Evolutionary conservation across 2,888 invertebrate genomes (phyloP).

Genomic region (Archaeoteleia sp.): DNA sequence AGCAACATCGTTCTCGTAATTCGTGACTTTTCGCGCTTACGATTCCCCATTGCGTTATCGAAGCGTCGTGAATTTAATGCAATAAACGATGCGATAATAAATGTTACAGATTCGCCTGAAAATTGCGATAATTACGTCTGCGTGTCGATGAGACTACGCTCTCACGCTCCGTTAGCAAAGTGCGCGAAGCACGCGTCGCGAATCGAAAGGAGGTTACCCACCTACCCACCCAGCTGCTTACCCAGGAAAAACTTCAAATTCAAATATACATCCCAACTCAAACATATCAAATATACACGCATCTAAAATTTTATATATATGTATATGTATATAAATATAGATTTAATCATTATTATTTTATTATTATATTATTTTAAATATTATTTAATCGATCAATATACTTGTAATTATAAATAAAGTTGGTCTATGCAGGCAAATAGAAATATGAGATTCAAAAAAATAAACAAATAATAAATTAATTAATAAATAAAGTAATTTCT

Average conservation of each 20-base stretch:
- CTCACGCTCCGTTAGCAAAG: slow-evolving; percentile 8
- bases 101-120: slow-evolving; percentile 4
- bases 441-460: too few relatives aligned
- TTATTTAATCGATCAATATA: too few relatives aligned
- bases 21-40: slow-evolving; percentile 30
- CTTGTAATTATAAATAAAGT: too few relatives aligned
- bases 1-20: too few relatives aligned
- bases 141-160: slow-evolving; percentile 1
- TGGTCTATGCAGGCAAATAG: too few relatives aligned
- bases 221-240: neutral
- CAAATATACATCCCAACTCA: neutral
- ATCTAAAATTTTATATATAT: too few relatives aligned
- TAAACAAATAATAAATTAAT: too few relatives aligned
- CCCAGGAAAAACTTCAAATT: neutral
- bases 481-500: too few relatives aligned
- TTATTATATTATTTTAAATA: too few relatives aligned
- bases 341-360: too few relatives aligned
- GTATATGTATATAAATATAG: too few relatives aligned
- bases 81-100: slow-evolving; percentile 1
- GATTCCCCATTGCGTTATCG: neutral
- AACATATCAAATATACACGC: slow-evolving; percentile 1
- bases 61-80: slow-evolving; percentile 2
- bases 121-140: slow-evolving; percentile 4
- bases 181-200: slow-evolving; percentile 11
- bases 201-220: slow-evolving; percentile 28